Evolutionary conservation across 2,797 vertebrate genomes (phyloP), one percentile per base, ranked within the genome.

Genomic region (Phrynocephalus guinanensis): DNA sequence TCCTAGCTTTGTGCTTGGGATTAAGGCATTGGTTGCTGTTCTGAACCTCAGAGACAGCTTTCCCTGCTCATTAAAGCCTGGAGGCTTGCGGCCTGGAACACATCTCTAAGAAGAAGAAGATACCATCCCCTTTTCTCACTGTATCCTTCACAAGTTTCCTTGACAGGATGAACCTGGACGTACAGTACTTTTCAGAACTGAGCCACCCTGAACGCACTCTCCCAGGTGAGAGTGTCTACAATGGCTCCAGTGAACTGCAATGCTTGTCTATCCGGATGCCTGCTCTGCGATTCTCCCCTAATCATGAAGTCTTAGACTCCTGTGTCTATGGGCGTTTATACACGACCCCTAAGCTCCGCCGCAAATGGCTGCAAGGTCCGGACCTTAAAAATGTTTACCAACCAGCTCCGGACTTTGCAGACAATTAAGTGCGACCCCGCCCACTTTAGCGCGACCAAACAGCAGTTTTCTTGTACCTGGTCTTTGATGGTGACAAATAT

Each of bases 1-100:
- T 28, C n/a, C 73, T 56, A 80, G 72, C 6, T 26, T 56, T n/a
- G 0, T 0, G 73, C 28, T 56, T 3, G 0, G 0, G 0, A 76
- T 85, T 33, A 72, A 84, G 68, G 4, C 18, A 22, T 10, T 0
- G 0, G 50, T 89, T 92, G 48, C 38, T 24, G 28, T 70, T 73
- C 20, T 13, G 0, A 52, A 48, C 60, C 83, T 85, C 77, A 77
- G 38, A 2, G 20, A 38, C 60, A 77, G 9, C 67, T 83, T 80
- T 70, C 48, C 67, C 70, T 44, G 66, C 60, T 84, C 72, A 76
- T 44, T 28, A 76, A 76, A 76, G 38, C 30, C 60, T 66, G 66
- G 24, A 44, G 33, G 28, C 52, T 85, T 30, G 16, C 60, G 48
- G 9, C n/a, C 33, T 52, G 26, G 77, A 77, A 85, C 77, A n/a